Evolutionary conservation across 37 sponge, comb jelly and placozoan genomes (phyloP).

Genomic region (Halisarca cf. caerulea): DNA sequence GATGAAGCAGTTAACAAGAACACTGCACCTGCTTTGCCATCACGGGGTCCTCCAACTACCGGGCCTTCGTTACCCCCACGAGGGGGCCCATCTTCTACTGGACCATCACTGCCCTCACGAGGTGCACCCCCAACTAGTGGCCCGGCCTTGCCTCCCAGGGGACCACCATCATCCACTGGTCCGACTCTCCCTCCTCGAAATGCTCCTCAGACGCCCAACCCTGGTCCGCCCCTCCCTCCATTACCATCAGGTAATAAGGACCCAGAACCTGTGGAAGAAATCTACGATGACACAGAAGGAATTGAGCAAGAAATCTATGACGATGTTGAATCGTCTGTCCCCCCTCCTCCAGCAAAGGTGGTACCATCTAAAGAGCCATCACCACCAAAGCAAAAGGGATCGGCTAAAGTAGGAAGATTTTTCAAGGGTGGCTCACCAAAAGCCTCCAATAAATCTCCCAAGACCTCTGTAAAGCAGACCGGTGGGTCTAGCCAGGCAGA

Average conservation of each 20-base stretch:
- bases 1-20: neutral
- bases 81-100: neutral
- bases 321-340: constrained; percentile 5
- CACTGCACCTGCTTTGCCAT: neutral
- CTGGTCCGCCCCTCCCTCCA: constrained; percentile 20
- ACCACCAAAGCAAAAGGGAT: neutral
- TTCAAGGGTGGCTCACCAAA: neutral
- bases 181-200: neutral
- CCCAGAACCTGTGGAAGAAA: constrained; percentile 1
- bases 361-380: neutral
- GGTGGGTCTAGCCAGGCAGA: neutral
- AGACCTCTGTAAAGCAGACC: neutral
- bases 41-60: neutral
- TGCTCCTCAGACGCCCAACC: neutral
- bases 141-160: neutral
- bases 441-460: neutral
- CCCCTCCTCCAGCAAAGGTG: neutral
- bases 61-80: neutral
- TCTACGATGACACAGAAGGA: constrained; percentile 8
- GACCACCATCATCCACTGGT: neutral
- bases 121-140: neutral
- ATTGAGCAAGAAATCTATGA: constrained; percentile 3
- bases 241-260: neutral
- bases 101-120: neutral
- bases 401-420: neutral